Evolutionary conservation across 2,797 vertebrate species (phyloP).

Genomic region (Clamator glandarius): DNA sequence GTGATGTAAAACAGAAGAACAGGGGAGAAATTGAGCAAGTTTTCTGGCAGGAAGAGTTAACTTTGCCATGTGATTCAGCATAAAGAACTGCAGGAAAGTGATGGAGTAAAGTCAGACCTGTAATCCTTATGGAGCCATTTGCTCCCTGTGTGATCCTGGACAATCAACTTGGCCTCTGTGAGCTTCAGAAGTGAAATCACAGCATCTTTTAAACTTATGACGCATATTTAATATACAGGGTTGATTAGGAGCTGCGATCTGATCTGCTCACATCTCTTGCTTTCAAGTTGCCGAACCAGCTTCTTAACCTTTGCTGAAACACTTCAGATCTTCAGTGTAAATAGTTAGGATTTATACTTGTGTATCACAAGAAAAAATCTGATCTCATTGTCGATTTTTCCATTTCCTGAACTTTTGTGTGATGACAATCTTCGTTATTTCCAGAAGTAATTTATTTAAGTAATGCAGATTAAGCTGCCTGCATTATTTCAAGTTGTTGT

Average conservation of each 20-base stretch:
- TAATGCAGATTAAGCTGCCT: not conserved
- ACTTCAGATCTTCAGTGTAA: not conserved
- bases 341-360: not conserved
- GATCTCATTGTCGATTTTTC: not conserved
- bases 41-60: no score
- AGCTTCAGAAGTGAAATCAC: not conserved
- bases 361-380: not conserved
- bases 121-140: no score
- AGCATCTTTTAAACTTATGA: not conserved
- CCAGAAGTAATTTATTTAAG: not conserved
- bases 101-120: no score
- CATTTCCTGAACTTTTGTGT: constrained; percentile 6
- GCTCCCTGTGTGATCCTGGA: no score
- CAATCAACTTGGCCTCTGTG: no score
- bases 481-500: not conserved
- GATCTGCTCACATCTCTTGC: not conserved
- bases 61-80: no score
- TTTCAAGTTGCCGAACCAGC: not conserved
- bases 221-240: not conserved
- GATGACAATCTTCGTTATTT: not conserved
- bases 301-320: not conserved
- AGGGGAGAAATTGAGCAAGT: no score
- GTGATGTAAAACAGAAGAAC: no score
- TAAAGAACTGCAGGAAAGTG: no score
- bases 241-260: not conserved